Evolutionary conservation across 2,797 vertebrate species (phyloP).

Genomic region (Agapornis canus): DNA sequence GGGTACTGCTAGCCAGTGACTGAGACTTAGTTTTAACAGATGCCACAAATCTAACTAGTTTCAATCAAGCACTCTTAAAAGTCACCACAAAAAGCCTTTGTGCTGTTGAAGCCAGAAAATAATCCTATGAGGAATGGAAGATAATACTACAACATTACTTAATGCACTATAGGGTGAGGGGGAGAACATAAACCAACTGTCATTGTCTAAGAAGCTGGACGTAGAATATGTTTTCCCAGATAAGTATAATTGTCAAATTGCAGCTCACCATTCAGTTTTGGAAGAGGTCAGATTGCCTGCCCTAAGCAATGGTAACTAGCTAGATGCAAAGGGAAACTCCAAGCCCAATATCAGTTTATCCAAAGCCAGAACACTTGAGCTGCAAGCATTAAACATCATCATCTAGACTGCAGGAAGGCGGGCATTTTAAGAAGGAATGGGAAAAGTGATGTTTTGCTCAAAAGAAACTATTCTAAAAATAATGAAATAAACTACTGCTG

Average conservation of each 20-base stretch:
- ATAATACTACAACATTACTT: background rate
- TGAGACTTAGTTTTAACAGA: constrained; percentile 22
- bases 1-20: background rate
- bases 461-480: background rate
- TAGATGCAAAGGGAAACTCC: background rate
- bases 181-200: background rate
- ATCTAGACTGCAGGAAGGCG: background rate
- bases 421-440: background rate
- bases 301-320: background rate
- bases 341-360: background rate
- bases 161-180: background rate
- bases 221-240: background rate
- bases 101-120: constrained; percentile 16
- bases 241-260: background rate
- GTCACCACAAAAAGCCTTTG: constrained; percentile 26
- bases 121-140: background rate
- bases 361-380: background rate
- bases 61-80: background rate
- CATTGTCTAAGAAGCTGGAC: background rate
- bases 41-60: background rate
- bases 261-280: background rate
- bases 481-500: background rate
- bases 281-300: background rate
- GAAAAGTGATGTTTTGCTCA: background rate
- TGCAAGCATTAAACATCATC: background rate